phyloP scores from a whole-genome alignment of 2,888 invertebrate species.

The Calephelis perditalis region DNA sequence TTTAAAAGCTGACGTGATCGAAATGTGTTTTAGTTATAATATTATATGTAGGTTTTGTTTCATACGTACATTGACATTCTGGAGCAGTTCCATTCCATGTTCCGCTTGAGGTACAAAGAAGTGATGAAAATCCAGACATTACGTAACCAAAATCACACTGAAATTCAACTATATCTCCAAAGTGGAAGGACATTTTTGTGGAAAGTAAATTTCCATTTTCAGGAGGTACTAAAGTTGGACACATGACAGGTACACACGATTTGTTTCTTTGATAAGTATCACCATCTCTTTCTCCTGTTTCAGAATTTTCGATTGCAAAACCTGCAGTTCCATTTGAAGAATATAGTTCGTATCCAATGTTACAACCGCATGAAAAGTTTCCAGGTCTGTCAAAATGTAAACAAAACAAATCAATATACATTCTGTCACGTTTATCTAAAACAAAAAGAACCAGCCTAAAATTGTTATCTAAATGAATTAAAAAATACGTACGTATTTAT shows the following conservation, averaged over 20 bases:
- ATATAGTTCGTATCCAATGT: constrained; percentile 94
- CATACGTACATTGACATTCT: constrained; percentile 91
- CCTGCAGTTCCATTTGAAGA: constrained; percentile 93
- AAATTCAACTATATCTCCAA: constrained; percentile 93
- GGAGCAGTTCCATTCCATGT: constrained; percentile 96
- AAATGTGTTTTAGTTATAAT: too few relatives aligned
- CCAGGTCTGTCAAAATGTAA: constrained; percentile 81
- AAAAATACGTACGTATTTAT: constrained; percentile 81
- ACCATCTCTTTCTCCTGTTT: constrained; percentile 92
- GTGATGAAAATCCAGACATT: constrained; percentile 90
- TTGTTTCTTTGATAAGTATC: constrained; percentile 94
- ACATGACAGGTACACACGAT: constrained; percentile 96
- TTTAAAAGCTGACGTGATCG: too few relatives aligned
- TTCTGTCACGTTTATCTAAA: too few relatives aligned
- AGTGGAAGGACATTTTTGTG: constrained; percentile 90
- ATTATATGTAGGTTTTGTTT: too few relatives aligned
- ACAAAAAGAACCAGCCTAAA: too few relatives aligned
- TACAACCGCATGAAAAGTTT: constrained; percentile 91
- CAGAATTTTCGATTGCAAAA: constrained; percentile 86
- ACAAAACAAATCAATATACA: too few relatives aligned
- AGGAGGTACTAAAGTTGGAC: constrained; percentile 85
- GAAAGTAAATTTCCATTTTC: constrained; percentile 92
- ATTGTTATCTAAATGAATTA: too few relatives aligned
- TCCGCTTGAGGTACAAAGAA: constrained; percentile 93
- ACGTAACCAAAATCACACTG: constrained; percentile 97